Evolutionary conservation across 2,888 invertebrate species (phyloP), one percentile per base, ranked within the genome.

Genomic region (Rhagonycha fulva): DNA sequence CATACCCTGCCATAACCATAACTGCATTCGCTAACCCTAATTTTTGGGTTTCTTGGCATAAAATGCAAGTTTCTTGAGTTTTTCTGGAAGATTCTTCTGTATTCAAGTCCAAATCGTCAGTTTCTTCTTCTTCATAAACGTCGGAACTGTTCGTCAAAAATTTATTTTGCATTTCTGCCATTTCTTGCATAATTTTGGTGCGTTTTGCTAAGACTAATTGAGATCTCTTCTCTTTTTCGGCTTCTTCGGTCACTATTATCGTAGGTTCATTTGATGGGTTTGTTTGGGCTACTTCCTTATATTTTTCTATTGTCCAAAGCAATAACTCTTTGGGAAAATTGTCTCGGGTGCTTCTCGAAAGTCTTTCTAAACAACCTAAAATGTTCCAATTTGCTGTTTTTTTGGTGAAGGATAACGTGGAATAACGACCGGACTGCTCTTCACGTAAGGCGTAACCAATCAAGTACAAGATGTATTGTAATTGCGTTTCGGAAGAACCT

Each of bases 361-460:
- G 88, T 76, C 92, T 91, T 84, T 96, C 94, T 82, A 98, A 89
- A 78, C 94, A 87, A 0, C 89, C 86, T 47, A 94, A 90, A 26
- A 97, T 90, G 0, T 92, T 92, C 84, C 91, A 92, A 80, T 94
- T 92, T 0, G 91, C 90, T 0, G 97, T 95, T 78, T 94, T 91
- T 85, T 95, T 93, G 9, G 95, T 93, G 87, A 98, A 98, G 74
- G 92, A 91, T 24, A 96, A 89, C 87, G 94, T 95, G 75, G 94
- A 93, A 89, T 95, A 95, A 84, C 93, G 88, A 1, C 92, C 91
- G 66, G 93, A 92, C 85, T 93, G 93, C 86, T 99, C 97, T 88
- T 99, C 98, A 82, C 96, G 95, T 4, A 98, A 88, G 0, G 96
- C 98, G 87, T 97, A 94, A 0, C 98, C 98, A 81, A 98, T 95